Evolutionary conservation across 2,888 invertebrate genomes (phyloP), one percentile per base, ranked within the genome.

Genomic region (Nesidiocoris tenuis): DNA sequence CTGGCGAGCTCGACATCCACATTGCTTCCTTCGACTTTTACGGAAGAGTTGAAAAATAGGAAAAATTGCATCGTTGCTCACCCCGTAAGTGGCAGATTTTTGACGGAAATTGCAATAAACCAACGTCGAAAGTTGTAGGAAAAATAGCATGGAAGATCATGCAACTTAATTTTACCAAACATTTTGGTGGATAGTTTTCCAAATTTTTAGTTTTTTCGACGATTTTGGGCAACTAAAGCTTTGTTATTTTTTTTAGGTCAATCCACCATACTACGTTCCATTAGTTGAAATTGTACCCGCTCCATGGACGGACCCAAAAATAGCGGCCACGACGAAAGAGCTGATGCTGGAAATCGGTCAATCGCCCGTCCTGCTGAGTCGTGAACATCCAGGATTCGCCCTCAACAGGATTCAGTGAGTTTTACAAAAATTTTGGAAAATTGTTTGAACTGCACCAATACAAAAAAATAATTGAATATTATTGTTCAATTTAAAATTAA

Each of bases 201-300:
- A n/a, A n/a, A n/a, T n/a, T n/a, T n/a, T n/a, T n/a, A n/a, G n/a
- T n/a, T n/a, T n/a, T n/a, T n/a, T n/a, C n/a, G n/a, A n/a, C n/a
- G n/a, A n/a, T n/a, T n/a, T n/a, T n/a, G n/a, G n/a, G n/a, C n/a
- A n/a, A n/a, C n/a, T n/a, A n/a, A n/a, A n/a, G n/a, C n/a, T n/a
- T n/a, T n/a, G 39, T 39, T 39, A 39, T 39, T n/a, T 24, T 55
- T 77, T 80, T 0, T 77, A 89, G 84, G 94, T 96, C 1, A 98
- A 98, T 84, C 98, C 98, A 2, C 98, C 98, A 0, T 97, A 97
- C 84, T 97, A 95, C 83, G 94, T 96, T 22, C 96, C 96, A 0
- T 85, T 98, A 61, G 95, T 96, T 0, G 98, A 98, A 86, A 87
- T 98, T 16, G 94, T 97, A 0, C 97, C 97, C 0, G 94, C 96